phyloP scores from a whole-genome alignment of 2,113 vertebrate species.

The Eolophus roseicapilla region DNA sequence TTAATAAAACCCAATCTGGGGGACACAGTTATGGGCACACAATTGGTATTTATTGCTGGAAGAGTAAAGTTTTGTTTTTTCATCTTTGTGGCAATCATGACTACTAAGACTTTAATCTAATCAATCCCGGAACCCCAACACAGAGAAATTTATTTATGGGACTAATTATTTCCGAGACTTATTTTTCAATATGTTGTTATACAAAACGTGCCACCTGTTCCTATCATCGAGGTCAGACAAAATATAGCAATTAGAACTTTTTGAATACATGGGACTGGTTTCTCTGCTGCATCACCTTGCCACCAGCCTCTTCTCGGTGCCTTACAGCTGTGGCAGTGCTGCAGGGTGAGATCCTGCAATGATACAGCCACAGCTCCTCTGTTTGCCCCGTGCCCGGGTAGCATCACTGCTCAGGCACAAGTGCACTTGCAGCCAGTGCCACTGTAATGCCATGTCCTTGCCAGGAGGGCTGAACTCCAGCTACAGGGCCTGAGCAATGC shows the following conservation, averaged over 20 bases:
- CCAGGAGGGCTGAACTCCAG: rapidly evolving
- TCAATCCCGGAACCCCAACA: neutral
- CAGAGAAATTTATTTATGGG: neutral
- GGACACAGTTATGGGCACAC: neutral
- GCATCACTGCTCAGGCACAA: neutral
- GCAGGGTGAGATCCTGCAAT: neutral
- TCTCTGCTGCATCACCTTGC: rapidly evolving
- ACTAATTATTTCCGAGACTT: neutral
- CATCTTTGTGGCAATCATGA: neutral
- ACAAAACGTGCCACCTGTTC: neutral
- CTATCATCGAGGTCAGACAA: neutral
- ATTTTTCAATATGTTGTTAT: neutral
- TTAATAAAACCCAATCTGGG: neutral
- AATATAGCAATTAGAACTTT: neutral
- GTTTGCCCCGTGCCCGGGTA: rapidly evolving
- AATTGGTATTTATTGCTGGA: neutral
- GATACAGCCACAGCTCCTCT: neutral
- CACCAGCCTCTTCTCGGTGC: rapidly evolving
- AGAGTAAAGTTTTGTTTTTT: neutral
- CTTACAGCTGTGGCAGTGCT: rapidly evolving
- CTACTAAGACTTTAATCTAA: neutral
- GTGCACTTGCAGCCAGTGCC: rapidly evolving
- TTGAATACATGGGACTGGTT: neutral
- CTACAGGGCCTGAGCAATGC: no score
- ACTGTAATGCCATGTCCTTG: rapidly evolving